Conservation (phyloP, 2,113 vertebrate genomes). For the Anoplopoma fimbria region DNA sequence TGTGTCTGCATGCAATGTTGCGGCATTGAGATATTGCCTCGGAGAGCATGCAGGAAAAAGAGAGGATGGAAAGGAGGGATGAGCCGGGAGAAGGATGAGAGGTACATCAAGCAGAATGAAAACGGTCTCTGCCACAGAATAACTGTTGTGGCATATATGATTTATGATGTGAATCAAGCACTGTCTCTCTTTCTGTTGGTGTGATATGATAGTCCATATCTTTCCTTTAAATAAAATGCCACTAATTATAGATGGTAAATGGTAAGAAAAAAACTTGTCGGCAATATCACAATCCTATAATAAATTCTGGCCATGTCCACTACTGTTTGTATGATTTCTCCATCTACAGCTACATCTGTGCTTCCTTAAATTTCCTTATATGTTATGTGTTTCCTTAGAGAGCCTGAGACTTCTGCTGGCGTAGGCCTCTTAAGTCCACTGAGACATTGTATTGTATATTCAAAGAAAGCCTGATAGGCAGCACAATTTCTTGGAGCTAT, state of each 20-base stretch:
- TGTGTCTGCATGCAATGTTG: constrained; percentile 28
- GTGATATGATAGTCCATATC: background rate
- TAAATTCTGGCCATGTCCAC: background rate
- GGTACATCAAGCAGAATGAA: constrained; percentile 32
- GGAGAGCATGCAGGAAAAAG: constrained; percentile 23
- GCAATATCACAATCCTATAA: background rate
- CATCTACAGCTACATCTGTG: background rate
- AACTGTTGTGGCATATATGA: constrained; percentile 14
- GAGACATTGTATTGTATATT: background rate
- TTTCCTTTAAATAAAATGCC: background rate
- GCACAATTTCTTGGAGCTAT: background rate
- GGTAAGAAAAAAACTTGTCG: background rate
- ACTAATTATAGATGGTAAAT: background rate
- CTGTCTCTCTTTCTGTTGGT: background rate
- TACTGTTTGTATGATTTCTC: background rate
- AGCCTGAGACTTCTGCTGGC: background rate
- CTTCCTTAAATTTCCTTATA: background rate
- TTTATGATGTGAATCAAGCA: constrained; percentile 19
- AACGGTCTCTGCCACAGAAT: constrained; percentile 6
- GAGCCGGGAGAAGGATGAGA: constrained; percentile 24
- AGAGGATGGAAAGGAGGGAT: constrained; percentile 10
- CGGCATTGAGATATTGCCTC: constrained; percentile 52
- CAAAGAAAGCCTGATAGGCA: background rate
- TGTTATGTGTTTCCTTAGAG: background rate
- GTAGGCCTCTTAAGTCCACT: background rate